Conservation (phyloP, 2,888 invertebrate species). For the Xestia rhomboidea region DNA sequence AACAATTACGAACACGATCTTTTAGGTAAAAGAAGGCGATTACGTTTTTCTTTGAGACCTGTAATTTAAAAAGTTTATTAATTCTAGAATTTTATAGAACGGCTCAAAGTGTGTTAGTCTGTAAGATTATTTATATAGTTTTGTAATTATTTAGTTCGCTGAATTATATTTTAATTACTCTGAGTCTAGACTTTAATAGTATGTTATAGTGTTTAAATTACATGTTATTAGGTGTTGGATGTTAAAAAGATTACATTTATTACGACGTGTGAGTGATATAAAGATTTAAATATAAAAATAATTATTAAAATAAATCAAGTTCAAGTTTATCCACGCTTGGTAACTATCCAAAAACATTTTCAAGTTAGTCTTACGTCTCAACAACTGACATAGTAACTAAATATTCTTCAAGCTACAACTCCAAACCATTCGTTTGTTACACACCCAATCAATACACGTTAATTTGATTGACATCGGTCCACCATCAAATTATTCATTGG, state of each 20-base stretch:
- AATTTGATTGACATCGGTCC: slow-evolving; percentile 66
- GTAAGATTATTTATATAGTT: slow-evolving; percentile 20
- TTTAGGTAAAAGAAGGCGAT: neutral
- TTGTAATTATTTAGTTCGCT: slow-evolving; percentile 25
- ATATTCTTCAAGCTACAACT: neutral
- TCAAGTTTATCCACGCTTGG: too few relatives aligned
- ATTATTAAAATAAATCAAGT: neutral
- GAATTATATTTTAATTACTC: slow-evolving; percentile 35
- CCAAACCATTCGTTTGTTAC: slow-evolving; percentile 26
- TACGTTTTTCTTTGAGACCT: slow-evolving; percentile 29
- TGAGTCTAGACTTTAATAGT: slow-evolving; percentile 22
- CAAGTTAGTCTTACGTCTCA: neutral
- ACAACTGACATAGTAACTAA: neutral
- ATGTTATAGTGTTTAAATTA: slow-evolving; percentile 11
- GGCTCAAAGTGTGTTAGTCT: slow-evolving; percentile 42
- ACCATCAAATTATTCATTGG: slow-evolving; percentile 75
- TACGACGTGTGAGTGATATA: neutral
- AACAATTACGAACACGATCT: slow-evolving; percentile 19
- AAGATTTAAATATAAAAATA: neutral
- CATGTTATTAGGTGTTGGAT: slow-evolving; percentile 5
- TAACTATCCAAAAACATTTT: neutral
- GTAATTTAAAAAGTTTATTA: slow-evolving; percentile 70
- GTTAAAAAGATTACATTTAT: slow-evolving; percentile 5
- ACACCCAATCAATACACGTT: slow-evolving; percentile 49
- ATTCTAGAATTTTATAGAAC: slow-evolving; percentile 40